Percentiles rank a stretch among this genome's conserved stretches.
Evolutionary conservation across 2,888 invertebrate species (phyloP).

Genomic region (Mycogona germanica): DNA sequence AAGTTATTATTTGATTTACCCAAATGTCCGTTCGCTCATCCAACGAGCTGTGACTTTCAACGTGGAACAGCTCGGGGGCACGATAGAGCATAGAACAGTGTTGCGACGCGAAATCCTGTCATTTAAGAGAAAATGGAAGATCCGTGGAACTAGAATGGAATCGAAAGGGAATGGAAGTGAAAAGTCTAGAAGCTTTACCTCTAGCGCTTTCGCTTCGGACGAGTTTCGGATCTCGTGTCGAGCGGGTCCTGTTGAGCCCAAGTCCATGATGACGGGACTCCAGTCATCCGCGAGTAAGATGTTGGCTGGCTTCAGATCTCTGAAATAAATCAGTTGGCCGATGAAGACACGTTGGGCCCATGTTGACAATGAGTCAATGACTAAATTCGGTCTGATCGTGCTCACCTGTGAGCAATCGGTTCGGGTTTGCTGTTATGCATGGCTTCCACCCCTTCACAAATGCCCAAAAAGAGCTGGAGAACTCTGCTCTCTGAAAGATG

Average conservation of each 20-base stretch:
- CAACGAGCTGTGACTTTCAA: slow-evolving; percentile 63
- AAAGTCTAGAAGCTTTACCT: no score
- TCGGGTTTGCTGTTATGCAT: slow-evolving; percentile 59
- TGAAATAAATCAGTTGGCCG: no score
- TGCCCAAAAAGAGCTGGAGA: slow-evolving; percentile 52
- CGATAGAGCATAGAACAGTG: slow-evolving; percentile 76
- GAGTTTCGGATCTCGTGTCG: slow-evolving; percentile 32
- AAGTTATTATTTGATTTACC: no score
- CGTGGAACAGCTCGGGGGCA: slow-evolving; percentile 76
- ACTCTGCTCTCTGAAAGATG: slow-evolving; percentile 51
- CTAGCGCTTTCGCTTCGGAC: slow-evolving; percentile 32
- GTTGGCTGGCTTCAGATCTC: slow-evolving; percentile 78
- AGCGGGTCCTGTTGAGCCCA: slow-evolving; percentile 45
- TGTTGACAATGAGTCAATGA: no score
- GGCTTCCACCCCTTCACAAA: slow-evolving; percentile 59
- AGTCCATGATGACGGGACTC: slow-evolving; percentile 66
- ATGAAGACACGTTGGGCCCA: no score
- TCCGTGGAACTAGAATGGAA: no score
- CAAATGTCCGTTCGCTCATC: slow-evolving; percentile 79
- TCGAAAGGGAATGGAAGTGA: no score
- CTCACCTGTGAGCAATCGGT: slow-evolving; percentile 52
- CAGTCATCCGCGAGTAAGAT: slow-evolving; percentile 56
- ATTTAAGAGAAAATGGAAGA: no score
- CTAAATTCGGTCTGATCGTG: no score
- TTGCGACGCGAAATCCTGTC: slow-evolving; percentile 67